Evolutionary conservation across 2,888 invertebrate genomes (phyloP), one percentile per base, ranked within the genome.

Genomic region (Erebia palarica): DNA sequence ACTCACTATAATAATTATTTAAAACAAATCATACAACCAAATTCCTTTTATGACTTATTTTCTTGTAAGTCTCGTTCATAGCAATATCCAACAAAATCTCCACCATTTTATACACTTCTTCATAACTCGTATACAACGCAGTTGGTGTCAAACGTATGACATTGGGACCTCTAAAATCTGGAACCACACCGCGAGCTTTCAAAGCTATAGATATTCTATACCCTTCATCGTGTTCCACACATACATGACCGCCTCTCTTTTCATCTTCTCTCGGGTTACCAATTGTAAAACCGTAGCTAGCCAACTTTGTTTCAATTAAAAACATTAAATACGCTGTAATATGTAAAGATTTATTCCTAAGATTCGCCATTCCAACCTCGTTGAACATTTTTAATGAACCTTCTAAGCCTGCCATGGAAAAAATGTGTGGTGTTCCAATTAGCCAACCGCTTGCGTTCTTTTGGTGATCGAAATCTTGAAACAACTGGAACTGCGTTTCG

Each of bases 311-410:
- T 59, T 91, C 91, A 3, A 89, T 80, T 2, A 92, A 78, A 76
- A 80, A 90, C 84, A 91, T 91, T 27, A 92, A 73, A 74, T 92
- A 91, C 0, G 83, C 83, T 0, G 92, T 91, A n/a, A 92, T 83
- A 10, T 86, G 83, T 36, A 91, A 77, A 1, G 92, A 91, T 77
- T 92, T 92, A 44, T 78, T 81, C n/a, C 92, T 82, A 44, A 92
- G 84, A 16, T 85, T 86, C 0, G 69, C 47, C 70, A 92, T 80
- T 0, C 89, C 89, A 0, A 89, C 90, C 76, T 91, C 88, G 5
- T 81, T 77, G 21, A 84, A 82, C 11, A 90, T 84, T 71, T 80
- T 86, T 53, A 92, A 78, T 8, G 91, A 81, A 0, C 91, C 90
- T 77, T 91, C 90, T 13, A 91, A 78, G 7, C 86, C 76, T 0